A percentile compares a stretch with the other conserved stretches of the same genome.
Conservation (phyloP, 2,797 vertebrate species). For the Glyptemys insculpta region DNA sequence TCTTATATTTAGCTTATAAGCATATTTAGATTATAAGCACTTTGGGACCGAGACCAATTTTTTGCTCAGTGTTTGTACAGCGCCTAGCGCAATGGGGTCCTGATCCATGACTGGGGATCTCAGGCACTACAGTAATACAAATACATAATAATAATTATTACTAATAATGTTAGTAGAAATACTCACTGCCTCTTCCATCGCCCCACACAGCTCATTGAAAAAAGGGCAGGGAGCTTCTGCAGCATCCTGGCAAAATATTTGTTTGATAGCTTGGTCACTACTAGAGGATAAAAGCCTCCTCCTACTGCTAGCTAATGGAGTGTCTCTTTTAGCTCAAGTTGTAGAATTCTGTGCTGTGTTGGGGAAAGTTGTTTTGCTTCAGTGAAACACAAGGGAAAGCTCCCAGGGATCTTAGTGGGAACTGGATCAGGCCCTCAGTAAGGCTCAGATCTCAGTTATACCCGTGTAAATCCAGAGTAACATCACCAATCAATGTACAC, state of each 20-base stretch:
- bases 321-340: not conserved
- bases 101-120: not conserved
- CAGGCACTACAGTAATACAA: not conserved
- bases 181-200: not conserved
- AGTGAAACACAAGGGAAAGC: rapidly evolving
- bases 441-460: not conserved
- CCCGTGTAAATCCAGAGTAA: not conserved
- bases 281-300: not conserved
- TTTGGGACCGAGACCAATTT: not conserved
- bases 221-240: not conserved
- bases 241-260: not conserved
- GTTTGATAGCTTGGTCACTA: not conserved
- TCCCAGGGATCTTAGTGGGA: not conserved
- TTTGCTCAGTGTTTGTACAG: not conserved
- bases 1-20: not conserved
- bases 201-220: not conserved
- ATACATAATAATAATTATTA: not conserved
- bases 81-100: not conserved
- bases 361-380: not conserved
- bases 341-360: rapidly evolving
- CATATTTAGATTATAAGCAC: too few species aligned
- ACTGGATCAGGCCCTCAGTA: not conserved
- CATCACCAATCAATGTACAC: not conserved
- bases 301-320: not conserved
- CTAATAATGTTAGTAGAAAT: not conserved